Conservation (phyloP, 2,113 vertebrate genomes). For the Forbesichthys agassizii region DNA sequence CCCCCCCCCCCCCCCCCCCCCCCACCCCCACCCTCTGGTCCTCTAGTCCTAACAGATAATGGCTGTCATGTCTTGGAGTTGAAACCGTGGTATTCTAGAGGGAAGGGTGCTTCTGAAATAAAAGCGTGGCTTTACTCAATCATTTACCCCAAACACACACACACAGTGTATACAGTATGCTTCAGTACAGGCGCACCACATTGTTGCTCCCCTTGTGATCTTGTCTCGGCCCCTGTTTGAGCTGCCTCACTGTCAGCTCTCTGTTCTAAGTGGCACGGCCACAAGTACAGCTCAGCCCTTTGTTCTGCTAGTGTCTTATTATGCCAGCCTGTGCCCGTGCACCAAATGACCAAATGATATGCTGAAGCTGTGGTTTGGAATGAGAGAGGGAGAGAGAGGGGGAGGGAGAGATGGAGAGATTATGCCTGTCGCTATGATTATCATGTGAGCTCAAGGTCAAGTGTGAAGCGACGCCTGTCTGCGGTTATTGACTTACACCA, state of each 20-base stretch:
- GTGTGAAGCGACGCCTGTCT: background rate
- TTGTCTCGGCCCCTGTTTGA: no score
- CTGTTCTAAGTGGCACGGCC: no score
- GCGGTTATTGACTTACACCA: conserved; percentile 13
- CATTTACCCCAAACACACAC: background rate
- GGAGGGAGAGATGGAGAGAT: conserved; percentile 5
- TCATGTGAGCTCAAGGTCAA: conserved; percentile 30
- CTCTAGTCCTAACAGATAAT: conserved; percentile 37
- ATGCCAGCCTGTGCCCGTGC: no score
- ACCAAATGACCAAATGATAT: background rate
- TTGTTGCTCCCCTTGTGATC: no score
- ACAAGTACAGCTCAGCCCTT: no score
- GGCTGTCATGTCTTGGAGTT: conserved; percentile 39
- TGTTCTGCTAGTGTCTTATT: no score
- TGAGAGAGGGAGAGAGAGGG: background rate
- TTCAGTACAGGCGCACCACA: no score
- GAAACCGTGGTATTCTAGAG: conserved; percentile 22
- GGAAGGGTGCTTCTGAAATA: background rate
- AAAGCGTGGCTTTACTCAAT: background rate
- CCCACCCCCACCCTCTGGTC: background rate
- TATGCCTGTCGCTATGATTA: conserved; percentile 2
- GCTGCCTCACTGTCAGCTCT: no score
- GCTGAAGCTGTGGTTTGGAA: background rate
- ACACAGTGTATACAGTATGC: background rate
- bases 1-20: no score